phyloP scores from a whole-genome alignment of 2,888 invertebrate genomes.

The Odontomyia ornata region DNA sequence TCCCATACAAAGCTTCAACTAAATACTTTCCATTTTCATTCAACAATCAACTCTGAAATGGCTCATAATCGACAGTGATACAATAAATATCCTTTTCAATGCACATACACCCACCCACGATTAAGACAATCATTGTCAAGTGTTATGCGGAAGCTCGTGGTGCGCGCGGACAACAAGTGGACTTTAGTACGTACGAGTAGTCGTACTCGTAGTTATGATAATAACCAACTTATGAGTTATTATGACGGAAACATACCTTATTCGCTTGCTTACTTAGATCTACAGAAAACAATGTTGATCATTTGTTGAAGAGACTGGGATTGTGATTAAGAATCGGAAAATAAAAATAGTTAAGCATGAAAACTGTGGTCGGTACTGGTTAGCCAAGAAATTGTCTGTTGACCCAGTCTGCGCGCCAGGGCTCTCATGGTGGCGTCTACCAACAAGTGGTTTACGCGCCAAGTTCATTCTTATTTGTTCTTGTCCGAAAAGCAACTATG shows the following conservation, averaged over 20 bases:
- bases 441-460: constrained; percentile 2
- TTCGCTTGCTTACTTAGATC: too few relatives aligned
- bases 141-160: constrained; percentile 18
- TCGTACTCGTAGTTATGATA: too few relatives aligned
- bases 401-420: background rate
- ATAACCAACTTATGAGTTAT: too few relatives aligned
- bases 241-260: too few relatives aligned
- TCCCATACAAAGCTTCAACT: too few relatives aligned
- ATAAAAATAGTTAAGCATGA: too few relatives aligned
- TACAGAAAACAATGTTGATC: too few relatives aligned
- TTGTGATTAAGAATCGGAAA: background rate
- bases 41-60: background rate
- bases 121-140: background rate
- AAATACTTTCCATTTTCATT: background rate
- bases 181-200: background rate
- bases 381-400: background rate
- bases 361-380: background rate
- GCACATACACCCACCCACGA: constrained; percentile 11
- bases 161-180: background rate
- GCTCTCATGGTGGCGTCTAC: background rate
- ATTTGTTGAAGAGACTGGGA: background rate
- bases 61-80: background rate
- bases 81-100: constrained; percentile 1
- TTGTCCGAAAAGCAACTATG: background rate
- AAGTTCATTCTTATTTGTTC: constrained; percentile 24